phyloP scores from a whole-genome alignment of 2,113 vertebrate genomes.

The Rhabdomys dilectus region DNA sequence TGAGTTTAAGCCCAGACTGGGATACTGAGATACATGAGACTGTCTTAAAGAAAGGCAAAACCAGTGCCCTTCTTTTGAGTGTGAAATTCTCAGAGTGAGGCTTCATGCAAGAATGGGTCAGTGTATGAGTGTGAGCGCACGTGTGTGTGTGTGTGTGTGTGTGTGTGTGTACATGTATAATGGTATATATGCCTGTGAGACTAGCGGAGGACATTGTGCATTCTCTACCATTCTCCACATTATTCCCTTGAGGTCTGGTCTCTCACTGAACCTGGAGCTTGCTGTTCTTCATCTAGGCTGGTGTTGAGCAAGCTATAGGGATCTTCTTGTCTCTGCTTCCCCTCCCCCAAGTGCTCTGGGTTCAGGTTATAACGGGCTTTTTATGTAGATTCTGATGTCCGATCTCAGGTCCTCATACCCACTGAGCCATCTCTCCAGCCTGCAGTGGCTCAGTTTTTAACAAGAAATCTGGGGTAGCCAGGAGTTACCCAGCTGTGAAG shows the following conservation, averaged over 20 bases:
- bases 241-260: background rate
- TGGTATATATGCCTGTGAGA: background rate
- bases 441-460: background rate
- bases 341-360: background rate
- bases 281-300: too few relatives aligned
- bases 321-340: background rate
- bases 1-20: background rate
- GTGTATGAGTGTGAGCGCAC: background rate
- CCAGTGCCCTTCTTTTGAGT: conserved; percentile 15
- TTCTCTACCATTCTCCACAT: background rate
- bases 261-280: background rate
- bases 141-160: background rate
- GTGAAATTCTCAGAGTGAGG: background rate
- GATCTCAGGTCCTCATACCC: background rate
- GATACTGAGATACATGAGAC: background rate
- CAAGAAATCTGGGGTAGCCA: background rate
- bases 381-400: background rate
- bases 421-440: background rate
- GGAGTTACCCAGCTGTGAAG: conserved; percentile 7
- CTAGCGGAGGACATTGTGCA: background rate
- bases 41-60: background rate
- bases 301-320: background rate
- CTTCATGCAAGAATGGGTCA: background rate
- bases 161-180: background rate
- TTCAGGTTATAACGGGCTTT: background rate